Conservation (phyloP, 2,888 invertebrate species). For the Rhimphoctona megacephalus region DNA sequence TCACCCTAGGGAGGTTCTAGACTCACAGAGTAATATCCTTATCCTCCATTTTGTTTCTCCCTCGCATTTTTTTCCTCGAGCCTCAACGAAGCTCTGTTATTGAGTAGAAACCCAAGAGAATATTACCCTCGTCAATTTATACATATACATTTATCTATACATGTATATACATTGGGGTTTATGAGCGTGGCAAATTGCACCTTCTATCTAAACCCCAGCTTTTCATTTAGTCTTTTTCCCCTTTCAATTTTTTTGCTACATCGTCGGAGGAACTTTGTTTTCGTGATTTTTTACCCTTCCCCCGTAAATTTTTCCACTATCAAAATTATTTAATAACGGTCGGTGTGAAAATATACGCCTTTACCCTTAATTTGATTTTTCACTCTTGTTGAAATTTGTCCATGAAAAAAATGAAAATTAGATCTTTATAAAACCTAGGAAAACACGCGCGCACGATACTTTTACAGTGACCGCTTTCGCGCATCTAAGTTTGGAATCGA, state of each 20-base stretch:
- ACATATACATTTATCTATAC: constrained; percentile 5
- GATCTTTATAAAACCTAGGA: not conserved
- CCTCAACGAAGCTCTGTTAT: constrained; percentile 17
- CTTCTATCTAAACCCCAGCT: not conserved
- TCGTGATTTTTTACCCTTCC: not conserved
- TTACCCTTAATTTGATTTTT: not conserved
- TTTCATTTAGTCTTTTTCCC: not conserved
- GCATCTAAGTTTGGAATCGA: too few species aligned
- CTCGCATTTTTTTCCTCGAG: not conserved
- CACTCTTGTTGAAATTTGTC: not conserved
- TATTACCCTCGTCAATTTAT: constrained; percentile 59
- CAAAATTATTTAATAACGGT: not conserved
- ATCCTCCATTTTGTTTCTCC: not conserved
- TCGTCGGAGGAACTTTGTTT: not conserved
- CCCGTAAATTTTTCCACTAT: not conserved
- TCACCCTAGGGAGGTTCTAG: constrained; percentile 47
- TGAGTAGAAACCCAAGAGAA: constrained; percentile 18
- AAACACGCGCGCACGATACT: too few species aligned
- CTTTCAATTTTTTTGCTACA: not conserved
- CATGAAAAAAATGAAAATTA: not conserved
- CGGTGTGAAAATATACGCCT: not conserved
- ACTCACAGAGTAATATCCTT: constrained; percentile 29
- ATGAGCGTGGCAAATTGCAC: not conserved
- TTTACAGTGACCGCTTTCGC: too few species aligned
- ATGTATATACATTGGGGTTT: not conserved